Percentiles rank a stretch among this genome's conserved stretches.
These are phyloP conservation scores for Felis catus DNA, from an alignment of 2,113 vertebrate genomes.

Conservation along the genomic window F.catus_Fca126_mat1.0 CM031419.1:199263001-199263500, in stretches of 20 bases:
- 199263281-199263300: not conserved
- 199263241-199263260: not conserved
- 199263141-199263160: not conserved
- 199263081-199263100: constrained; percentile 42
- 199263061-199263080: constrained; percentile 47
- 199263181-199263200: not conserved
- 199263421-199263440: not conserved
- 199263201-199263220: not conserved
- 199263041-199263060: constrained; percentile 55
- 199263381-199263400: not conserved
- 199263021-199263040: constrained; percentile 36
- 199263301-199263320: not conserved
- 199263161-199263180: constrained; percentile 37
- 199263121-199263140: constrained; percentile 18
- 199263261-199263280: constrained; percentile 9
- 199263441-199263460: not conserved
- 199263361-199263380: not conserved
- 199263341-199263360: constrained; percentile 7
- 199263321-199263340: not conserved
- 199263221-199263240: not conserved
- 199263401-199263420: not conserved
- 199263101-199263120: constrained; percentile 53
- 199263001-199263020: constrained; percentile 58
- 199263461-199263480: not conserved
- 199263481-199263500: not conserved